Evolutionary conservation across 2,113 vertebrate species (phyloP).

Genomic region (Coregonus clupeaformis): DNA sequence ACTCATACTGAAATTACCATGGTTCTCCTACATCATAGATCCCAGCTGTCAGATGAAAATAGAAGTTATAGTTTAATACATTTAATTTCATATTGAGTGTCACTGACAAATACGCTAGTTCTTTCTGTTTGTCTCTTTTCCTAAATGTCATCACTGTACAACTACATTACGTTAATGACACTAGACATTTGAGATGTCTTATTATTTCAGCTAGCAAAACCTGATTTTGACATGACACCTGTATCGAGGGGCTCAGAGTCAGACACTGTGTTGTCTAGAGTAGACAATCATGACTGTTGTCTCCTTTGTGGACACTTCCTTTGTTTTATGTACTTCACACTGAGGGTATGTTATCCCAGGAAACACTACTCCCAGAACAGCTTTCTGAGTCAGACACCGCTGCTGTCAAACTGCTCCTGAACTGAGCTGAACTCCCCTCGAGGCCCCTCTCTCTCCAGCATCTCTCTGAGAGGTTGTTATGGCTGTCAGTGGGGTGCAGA

Average conservation of each 20-base stretch:
- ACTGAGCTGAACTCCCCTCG: conserved; percentile 33
- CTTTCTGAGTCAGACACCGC: conserved; percentile 51
- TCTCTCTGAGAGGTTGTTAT: background rate
- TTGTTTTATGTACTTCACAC: conserved; percentile 4
- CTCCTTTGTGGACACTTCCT: conserved; percentile 16
- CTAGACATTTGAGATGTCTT: background rate
- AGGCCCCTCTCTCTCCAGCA: background rate
- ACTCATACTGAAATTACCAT: too few relatives aligned
- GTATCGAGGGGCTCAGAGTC: background rate
- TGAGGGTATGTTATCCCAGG: conserved; percentile 41
- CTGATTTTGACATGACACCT: background rate
- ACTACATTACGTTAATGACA: background rate
- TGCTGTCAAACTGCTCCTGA: conserved; percentile 42
- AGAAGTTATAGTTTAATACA: too few relatives aligned
- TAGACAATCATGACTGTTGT: conserved; percentile 10
- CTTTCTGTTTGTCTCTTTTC: too few relatives aligned
- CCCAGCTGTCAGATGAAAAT: too few relatives aligned
- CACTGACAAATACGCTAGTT: too few relatives aligned
- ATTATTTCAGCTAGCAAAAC: background rate
- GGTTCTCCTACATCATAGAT: too few relatives aligned
- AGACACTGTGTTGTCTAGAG: background rate
- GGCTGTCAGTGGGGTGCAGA: too few relatives aligned
- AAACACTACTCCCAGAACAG: conserved; percentile 36
- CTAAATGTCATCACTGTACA: too few relatives aligned
- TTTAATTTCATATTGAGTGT: too few relatives aligned